phyloP scores from a whole-genome alignment of 2,113 vertebrate species.

The Ptilorrhoa leucosticta region DNA sequence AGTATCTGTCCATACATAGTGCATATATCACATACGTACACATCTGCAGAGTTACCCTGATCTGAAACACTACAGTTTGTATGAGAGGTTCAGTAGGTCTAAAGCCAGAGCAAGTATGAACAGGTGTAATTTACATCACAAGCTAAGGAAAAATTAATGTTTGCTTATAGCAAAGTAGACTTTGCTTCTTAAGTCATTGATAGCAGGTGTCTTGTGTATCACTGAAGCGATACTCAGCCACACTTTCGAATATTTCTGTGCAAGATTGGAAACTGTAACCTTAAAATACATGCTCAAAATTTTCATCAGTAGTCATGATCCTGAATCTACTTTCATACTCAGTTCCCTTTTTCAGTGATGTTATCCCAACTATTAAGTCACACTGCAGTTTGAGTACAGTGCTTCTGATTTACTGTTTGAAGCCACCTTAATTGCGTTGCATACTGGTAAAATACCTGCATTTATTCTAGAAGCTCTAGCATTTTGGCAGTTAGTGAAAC shows the following conservation, averaged over 20 bases:
- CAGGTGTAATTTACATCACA: neutral
- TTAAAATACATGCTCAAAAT: neutral
- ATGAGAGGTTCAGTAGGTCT: neutral
- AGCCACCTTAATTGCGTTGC: accelerated
- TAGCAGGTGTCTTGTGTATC: neutral
- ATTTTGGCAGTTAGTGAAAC: neutral
- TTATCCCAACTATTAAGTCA: neutral
- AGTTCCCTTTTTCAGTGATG: neutral
- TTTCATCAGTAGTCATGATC: neutral
- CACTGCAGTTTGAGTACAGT: neutral
- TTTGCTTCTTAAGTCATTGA: neutral
- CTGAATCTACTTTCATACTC: neutral
- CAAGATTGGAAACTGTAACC: neutral
- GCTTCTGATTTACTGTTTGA: neutral
- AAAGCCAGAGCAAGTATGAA: neutral
- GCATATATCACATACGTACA: neutral
- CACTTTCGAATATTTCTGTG: neutral
- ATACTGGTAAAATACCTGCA: neutral
- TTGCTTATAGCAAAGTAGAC: neutral
- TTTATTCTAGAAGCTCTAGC: neutral
- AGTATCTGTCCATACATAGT: neutral
- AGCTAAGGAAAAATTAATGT: neutral
- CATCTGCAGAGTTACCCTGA: neutral
- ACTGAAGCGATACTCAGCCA: neutral
- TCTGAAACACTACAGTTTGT: neutral